Evolutionary conservation across 2,113 vertebrate species (phyloP).

Genomic region (zebrafish (Danio rerio)): DNA sequence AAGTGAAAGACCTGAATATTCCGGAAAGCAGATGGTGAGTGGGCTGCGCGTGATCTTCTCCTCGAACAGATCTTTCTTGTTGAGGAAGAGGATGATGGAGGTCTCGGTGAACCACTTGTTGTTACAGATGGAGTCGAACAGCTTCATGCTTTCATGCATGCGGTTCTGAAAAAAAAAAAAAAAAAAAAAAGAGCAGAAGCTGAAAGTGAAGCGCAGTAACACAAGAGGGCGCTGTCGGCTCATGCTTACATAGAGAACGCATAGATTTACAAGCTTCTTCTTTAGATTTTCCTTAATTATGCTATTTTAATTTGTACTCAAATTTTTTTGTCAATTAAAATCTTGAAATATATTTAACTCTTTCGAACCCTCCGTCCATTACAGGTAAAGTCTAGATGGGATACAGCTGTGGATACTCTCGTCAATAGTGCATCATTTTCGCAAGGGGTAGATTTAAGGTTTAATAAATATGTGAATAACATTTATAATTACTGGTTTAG

Average conservation of each 20-base stretch:
- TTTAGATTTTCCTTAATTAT: no score
- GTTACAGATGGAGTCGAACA: conserved; percentile 99
- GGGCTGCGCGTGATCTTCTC: conserved; percentile 96
- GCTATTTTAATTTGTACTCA: no score
- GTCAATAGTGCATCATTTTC: no score
- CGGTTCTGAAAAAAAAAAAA: conserved; percentile 83
- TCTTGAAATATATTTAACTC: no score
- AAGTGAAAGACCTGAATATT: conserved; percentile 86
- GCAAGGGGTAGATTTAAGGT: no score
- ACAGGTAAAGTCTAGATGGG: no score
- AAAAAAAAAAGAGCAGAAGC: not conserved
- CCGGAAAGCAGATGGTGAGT: conserved; percentile 94
- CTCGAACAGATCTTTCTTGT: conserved; percentile 99
- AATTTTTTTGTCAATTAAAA: no score
- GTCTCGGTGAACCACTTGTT: conserved; percentile 99
- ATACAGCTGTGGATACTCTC: no score
- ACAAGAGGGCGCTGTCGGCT: conserved; percentile 61
- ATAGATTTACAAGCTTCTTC: no score
- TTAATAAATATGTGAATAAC: no score
- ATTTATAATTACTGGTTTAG: no score
- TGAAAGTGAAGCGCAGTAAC: conserved; percentile 30
- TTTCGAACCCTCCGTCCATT: no score
- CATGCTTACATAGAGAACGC: not conserved
- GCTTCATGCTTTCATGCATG: conserved; percentile 99
- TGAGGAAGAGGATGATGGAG: conserved; percentile 99